Evolutionary conservation across 2,113 vertebrate genomes (phyloP).

Genomic region (Hipposideros armiger): DNA sequence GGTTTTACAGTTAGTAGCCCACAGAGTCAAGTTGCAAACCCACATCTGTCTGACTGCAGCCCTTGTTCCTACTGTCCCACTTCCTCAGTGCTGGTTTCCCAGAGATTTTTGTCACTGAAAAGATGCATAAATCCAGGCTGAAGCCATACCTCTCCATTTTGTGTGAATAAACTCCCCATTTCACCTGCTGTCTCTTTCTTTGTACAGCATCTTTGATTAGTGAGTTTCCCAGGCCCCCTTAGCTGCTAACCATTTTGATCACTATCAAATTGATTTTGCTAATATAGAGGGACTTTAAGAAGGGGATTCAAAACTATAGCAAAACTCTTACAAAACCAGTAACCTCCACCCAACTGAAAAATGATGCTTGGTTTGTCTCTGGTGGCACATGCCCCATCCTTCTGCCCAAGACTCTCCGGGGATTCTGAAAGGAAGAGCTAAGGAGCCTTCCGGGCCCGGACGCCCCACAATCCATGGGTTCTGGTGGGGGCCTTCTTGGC

Average conservation of each 20-base stretch:
- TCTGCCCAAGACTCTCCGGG: neutral
- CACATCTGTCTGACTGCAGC: neutral
- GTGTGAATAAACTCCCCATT: neutral
- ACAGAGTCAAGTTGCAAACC: neutral
- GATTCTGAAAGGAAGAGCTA: conserved; percentile 10
- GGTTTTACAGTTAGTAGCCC: neutral
- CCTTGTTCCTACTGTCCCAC: neutral
- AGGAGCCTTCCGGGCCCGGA: conserved; percentile 23
- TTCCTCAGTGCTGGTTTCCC: neutral
- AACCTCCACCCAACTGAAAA: neutral
- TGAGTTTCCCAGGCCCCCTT: neutral
- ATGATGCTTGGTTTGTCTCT: neutral
- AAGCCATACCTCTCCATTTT: neutral
- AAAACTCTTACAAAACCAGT: neutral
- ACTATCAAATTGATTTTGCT: conserved; percentile 14
- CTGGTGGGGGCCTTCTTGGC: conserved; percentile 43
- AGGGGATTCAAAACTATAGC: neutral
- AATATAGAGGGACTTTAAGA: neutral
- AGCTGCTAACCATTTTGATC: conserved; percentile 19
- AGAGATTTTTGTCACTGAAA: neutral
- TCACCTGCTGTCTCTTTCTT: neutral
- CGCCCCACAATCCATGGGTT: conserved; percentile 21
- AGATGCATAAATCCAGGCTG: neutral
- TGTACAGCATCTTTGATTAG: neutral
- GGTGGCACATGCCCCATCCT: neutral